Conservation (phyloP, 2,797 vertebrate species). For the Notoglanidium macrostoma region DNA sequence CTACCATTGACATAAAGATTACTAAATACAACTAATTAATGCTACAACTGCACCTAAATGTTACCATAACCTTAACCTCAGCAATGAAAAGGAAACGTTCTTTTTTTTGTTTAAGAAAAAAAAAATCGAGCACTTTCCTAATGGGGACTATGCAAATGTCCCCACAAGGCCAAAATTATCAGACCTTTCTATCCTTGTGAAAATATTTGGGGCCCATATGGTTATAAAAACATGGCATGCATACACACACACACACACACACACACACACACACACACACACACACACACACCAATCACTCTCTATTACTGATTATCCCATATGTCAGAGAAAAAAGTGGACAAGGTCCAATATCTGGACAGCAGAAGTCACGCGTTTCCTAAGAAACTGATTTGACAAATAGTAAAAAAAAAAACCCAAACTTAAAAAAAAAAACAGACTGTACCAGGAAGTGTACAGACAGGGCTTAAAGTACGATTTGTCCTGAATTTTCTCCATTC, state of each 20-base stretch:
- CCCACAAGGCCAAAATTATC: no score
- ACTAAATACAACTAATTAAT: no score
- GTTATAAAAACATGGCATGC: conserved; percentile 4
- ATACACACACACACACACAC: conserved; percentile 42
- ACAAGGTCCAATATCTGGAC: conserved; percentile 87
- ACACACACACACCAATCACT: conserved; percentile 47
- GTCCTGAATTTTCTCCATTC: conserved; percentile 40
- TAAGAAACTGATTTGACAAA: conserved; percentile 85
- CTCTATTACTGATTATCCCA: conserved; percentile 52
- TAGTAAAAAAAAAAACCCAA: conserved; percentile 60
- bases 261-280: conserved; percentile 46
- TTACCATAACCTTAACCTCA: no score
- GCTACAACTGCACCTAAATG: no score
- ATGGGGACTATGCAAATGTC: no score
- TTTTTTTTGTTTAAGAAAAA: no score
- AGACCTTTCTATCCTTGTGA: no score
- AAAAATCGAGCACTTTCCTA: no score
- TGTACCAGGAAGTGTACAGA: conserved; percentile 82
- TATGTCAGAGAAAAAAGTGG: conserved; percentile 68
- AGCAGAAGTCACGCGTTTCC: conserved; percentile 92
- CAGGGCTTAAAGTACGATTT: conserved; percentile 59
- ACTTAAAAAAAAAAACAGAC: conserved; percentile 50
- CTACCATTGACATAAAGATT: no score
- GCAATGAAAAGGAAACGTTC: no score
- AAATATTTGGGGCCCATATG: no score